These are phyloP conservation scores for Eurytoma californica DNA, from an alignment of 2,888 invertebrate genomes.

Conservation along the genomic window DNA sequence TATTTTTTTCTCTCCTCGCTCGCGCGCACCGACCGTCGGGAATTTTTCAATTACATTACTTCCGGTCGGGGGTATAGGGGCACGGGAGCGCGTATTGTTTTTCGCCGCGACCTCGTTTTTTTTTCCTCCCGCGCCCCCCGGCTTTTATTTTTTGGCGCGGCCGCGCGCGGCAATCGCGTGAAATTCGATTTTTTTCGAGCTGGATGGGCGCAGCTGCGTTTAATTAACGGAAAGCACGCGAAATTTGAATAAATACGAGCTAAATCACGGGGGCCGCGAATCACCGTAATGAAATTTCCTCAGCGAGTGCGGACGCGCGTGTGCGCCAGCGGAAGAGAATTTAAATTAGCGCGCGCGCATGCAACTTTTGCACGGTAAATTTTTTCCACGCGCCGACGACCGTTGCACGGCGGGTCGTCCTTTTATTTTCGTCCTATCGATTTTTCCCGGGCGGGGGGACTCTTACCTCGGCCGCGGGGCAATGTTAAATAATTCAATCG, in stretches of 20 bases:
- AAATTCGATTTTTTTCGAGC: constrained; percentile 27
- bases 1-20: too few relatives aligned
- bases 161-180: background rate
- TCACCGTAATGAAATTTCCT: constrained; percentile 39
- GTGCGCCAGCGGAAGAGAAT: constrained; percentile 14
- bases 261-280: constrained; percentile 31
- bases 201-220: background rate
- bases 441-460: constrained; percentile 1
- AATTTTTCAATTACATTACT: constrained; percentile 50
- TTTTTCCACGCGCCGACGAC: constrained; percentile 2
- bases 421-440: constrained; percentile 52
- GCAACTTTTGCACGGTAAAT: background rate
- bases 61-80: background rate
- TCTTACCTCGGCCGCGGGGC: background rate
- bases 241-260: constrained; percentile 46
- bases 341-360: constrained; percentile 22
- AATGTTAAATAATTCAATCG: constrained; percentile 55
- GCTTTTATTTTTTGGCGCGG: constrained; percentile 5
- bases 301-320: background rate
- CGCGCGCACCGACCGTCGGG: background rate
- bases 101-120: background rate
- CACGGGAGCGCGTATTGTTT: too few relatives aligned
- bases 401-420: background rate
- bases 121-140: background rate
- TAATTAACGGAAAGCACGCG: constrained; percentile 38